Base-by-base conservation (phyloP, 2,797 vertebrate genomes). In the Otolemur crassicaudatus region DNA sequence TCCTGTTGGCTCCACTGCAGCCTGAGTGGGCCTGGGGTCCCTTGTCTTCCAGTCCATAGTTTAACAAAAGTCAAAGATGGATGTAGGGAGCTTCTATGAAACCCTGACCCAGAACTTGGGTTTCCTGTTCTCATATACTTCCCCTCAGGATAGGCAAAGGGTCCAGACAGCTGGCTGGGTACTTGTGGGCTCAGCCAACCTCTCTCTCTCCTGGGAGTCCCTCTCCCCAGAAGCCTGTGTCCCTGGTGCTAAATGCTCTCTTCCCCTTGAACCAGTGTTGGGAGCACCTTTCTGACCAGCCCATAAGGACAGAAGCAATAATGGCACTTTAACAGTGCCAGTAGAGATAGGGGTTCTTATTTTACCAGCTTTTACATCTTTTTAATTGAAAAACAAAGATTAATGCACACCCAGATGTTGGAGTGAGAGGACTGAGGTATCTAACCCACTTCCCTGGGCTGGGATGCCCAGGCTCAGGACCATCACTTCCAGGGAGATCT, bases 161-260 rank as follows among this genome's bases (percentile, higher is more conserved):
- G 37, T 67, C 27, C 58, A 16, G 83, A 37, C 4, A 34, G 75
- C 56, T 56, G 58, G n/a, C 72, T 70, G 73, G 85, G 29, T 49
- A 23, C 83, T 56, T 25, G 58, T 72, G 63, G 91, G 83, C 27
- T 23, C 9, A 10, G 43, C 49, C 84, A 46, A 4, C 63, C 69
- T 82, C 90, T 37, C 29, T 84, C 60, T 37, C 29, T 84, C 60
- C 61, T 61, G n/a, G 82, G 27, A 92, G 77, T 46, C 60, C 25
- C 75, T 14, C 25, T n/a, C 92, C 63, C 81, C 63, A 72, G 81
- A 58, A 63, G 46, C 34, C 81, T 34, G 34, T 60, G 83, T 87
- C 90, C 94, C 82, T 88, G 94, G 96, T 97, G 96, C 97, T 94
- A 86, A 75, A 29, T 5, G 20, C 60, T 70, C 67, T 65, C 40